Base-by-base conservation (phyloP, 2,113 vertebrate genomes). In the Narcine bancroftii region DNA sequence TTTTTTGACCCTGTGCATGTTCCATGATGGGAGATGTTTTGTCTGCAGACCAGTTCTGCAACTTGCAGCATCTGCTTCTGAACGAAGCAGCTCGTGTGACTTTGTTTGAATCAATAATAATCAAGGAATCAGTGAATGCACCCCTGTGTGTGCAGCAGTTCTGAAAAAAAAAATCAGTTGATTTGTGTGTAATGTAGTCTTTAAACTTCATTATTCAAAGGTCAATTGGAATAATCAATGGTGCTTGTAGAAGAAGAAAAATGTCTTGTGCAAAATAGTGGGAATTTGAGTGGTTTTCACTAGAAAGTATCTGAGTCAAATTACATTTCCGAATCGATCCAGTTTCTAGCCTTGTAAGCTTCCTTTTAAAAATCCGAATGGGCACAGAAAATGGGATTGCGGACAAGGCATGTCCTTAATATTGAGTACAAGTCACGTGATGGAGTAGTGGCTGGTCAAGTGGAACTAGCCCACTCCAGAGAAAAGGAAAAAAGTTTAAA, bases 1-100 rank as follows among this genome's bases (percentile, higher is more conserved):
- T 69, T 45, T 91, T 91, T 91, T 91, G 89, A 97, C 96, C 96
- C 96, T 97, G 96, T 96, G 96, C 89, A 69, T 91, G 63, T 47
- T 69, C 89, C 89, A 69, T 91, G 89, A 96, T 96, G 96, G 81
- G 81, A 87, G 81, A 87, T 60, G 50, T 60, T 60, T 87, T n/a
- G 17, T 87, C 81, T 36, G 81, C 81, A 19, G 60, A 87, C 33
- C 33, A 87, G 17, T 87, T 87, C 33, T 87, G 33, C 81, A 87
- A 63, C 81, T 60, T 39, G 13, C 53, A 60, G 81, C 81, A 60
- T n/a, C 50, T 36, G 81, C 81, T 33, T 87, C 81, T 87, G 81
- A 87, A 87, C 60, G 81, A 60, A 63, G 33, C 15, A 60, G 53
- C 17, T 19, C 81, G n/a, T 63, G 53, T 87, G 53, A 36, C 81